Percentiles rank a stretch among this genome's conserved stretches.
Conservation (phyloP, 2,113 vertebrate genomes). For the Rhinopomastus cyanomelas region DNA sequence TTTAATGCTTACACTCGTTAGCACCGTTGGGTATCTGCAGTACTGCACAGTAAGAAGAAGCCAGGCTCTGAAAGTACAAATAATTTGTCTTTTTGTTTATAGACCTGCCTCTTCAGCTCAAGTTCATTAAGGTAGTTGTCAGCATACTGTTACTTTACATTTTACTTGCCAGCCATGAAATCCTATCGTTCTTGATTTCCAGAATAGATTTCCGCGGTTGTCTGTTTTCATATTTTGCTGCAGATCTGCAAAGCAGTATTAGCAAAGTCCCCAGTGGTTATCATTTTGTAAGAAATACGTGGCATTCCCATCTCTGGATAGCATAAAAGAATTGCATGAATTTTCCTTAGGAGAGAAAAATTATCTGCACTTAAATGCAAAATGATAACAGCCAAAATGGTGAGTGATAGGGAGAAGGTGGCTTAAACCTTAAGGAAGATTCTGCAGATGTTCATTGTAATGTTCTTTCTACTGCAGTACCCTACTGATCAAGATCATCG, state of each 20-base stretch:
- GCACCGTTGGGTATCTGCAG: background rate
- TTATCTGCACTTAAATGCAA: background rate
- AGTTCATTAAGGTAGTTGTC: background rate
- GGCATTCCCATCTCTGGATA: background rate
- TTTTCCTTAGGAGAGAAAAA: background rate
- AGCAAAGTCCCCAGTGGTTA: background rate
- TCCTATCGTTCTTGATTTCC: background rate
- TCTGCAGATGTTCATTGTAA: background rate
- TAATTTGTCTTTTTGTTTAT: background rate
- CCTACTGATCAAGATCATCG: background rate
- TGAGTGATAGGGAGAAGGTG: background rate
- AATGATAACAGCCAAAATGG: background rate
- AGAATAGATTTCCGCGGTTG: background rate
- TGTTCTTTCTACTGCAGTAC: background rate
- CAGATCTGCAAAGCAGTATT: background rate
- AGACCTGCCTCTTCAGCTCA: background rate
- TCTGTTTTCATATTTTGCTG: background rate
- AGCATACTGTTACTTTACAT: background rate
- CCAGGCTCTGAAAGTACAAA: background rate
- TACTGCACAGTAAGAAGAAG: background rate
- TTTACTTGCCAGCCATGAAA: background rate
- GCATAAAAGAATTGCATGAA: background rate
- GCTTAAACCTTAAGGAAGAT: background rate
- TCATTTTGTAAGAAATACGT: background rate
- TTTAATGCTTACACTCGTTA: background rate